These are phyloP conservation scores for Rotaria socialis DNA, from an alignment of 2,888 invertebrate genomes.

Conservation along the genomic window DNA sequence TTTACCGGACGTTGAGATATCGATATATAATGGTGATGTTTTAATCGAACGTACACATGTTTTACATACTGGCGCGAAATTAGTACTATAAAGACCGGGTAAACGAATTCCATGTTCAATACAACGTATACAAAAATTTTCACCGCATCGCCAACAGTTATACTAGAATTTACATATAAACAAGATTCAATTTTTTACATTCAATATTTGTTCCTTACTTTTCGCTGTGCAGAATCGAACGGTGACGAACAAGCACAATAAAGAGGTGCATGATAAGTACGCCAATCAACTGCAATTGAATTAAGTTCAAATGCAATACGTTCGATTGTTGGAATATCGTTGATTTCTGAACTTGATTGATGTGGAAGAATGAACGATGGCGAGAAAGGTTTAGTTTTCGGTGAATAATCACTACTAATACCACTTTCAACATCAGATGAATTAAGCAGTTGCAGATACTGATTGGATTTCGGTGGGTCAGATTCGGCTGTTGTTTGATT, in stretches of 20 bases:
- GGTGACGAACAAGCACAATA: slow-evolving; percentile 47
- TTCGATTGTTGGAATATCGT: slow-evolving; percentile 59
- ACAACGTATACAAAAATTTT: slow-evolving; percentile 85
- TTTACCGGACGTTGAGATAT: not conserved
- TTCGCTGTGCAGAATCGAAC: slow-evolving; percentile 39
- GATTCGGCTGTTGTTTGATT: not conserved
- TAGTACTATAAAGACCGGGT: slow-evolving; percentile 63
- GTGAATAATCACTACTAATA: slow-evolving; percentile 2
- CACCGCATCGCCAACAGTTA: slow-evolving; percentile 92
- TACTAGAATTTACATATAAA: slow-evolving; percentile 66
- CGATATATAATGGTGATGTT: not conserved
- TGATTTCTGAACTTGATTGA: slow-evolving; percentile 43
- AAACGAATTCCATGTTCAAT: slow-evolving; percentile 72
- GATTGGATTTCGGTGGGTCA: not conserved
- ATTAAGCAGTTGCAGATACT: not conserved
- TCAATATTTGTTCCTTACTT: not conserved
- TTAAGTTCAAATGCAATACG: slow-evolving; percentile 71
- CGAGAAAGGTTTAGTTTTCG: not conserved
- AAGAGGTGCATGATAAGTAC: slow-evolving; percentile 67
- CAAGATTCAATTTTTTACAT: not conserved
- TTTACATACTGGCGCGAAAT: slow-evolving; percentile 22
- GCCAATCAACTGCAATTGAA: slow-evolving; percentile 87
- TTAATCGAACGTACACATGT: slow-evolving; percentile 18
- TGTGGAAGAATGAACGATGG: not conserved
- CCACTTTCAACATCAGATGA: slow-evolving; percentile 17